Conservation (phyloP, 2,113 vertebrate genomes). For the Physeter macrocephalus region DNA sequence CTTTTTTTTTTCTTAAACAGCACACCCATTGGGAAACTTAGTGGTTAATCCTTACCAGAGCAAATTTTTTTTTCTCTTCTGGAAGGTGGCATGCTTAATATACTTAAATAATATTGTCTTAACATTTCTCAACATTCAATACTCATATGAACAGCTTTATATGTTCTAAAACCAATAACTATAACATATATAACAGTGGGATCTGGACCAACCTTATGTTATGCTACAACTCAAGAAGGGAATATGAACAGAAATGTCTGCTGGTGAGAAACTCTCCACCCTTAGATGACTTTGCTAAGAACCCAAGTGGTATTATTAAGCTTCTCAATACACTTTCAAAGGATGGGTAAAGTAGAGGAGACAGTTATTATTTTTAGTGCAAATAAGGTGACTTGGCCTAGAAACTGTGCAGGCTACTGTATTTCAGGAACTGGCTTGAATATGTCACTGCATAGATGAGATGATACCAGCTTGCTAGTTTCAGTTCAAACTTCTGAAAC, state of each 20-base stretch:
- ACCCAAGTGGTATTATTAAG: neutral
- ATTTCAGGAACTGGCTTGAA: constrained; percentile 2
- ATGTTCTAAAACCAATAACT: neutral
- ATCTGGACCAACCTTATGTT: neutral
- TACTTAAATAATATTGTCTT: neutral
- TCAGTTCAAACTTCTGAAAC: neutral
- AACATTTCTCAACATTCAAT: neutral
- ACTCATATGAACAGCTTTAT: neutral
- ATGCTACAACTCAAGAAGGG: neutral
- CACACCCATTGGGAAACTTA: neutral
- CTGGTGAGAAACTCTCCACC: neutral
- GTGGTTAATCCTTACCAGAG: neutral
- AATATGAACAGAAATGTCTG: neutral
- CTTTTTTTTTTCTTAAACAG: neutral
- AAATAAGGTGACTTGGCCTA: neutral
- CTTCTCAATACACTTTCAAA: neutral
- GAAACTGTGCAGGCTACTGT: neutral
- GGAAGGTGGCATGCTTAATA: neutral
- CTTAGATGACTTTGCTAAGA: neutral
- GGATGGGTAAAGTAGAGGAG: neutral
- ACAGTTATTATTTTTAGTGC: neutral
- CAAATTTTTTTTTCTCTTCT: neutral
- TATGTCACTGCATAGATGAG: neutral
- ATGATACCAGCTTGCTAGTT: neutral
- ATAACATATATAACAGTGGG: neutral